These are phyloP conservation scores for Spodoptera litura DNA, from an alignment of 1,140 invertebrate species.

Conservation along the genomic window DNA sequence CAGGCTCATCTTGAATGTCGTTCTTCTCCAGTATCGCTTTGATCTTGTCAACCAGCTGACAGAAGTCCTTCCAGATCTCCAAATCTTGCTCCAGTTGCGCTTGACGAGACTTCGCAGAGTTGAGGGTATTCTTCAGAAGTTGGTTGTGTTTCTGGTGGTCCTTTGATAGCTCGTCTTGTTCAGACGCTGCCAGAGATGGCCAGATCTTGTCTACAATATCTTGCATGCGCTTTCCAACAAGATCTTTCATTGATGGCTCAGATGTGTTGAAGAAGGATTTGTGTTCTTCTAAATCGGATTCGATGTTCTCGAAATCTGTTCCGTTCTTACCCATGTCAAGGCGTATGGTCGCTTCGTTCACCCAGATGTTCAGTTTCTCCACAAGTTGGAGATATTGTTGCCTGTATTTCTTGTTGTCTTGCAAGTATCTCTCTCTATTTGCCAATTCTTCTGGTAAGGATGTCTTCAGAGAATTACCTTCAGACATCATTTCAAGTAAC, in stretches of 20 bases:
- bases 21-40: constrained; percentile 90
- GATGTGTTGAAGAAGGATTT: constrained; percentile 93
- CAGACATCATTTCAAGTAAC: constrained; percentile 93
- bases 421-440: constrained; percentile 92
- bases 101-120: constrained; percentile 91
- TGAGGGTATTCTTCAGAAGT: constrained; percentile 92
- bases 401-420: constrained; percentile 92
- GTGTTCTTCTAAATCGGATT: constrained; percentile 93
- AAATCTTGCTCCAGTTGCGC: constrained; percentile 92
- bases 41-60: constrained; percentile 91
- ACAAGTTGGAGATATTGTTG: constrained; percentile 90
- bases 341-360: constrained; percentile 92
- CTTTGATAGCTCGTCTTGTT: constrained; percentile 93
- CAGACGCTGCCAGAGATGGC: constrained; percentile 91
- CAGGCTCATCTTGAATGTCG: constrained; percentile 91
- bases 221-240: constrained; percentile 93
- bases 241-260: constrained; percentile 91
- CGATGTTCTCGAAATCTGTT: constrained; percentile 94
- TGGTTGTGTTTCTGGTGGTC: constrained; percentile 93
- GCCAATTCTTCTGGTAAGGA: constrained; percentile 93
- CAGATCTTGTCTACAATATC: constrained; percentile 94
- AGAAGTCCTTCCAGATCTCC: constrained; percentile 93
- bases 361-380: constrained; percentile 94
- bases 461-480: constrained; percentile 91
- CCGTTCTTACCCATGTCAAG: constrained; percentile 93